phyloP scores from a whole-genome alignment of 2,113 vertebrate species.

The Myrmecobius fasciatus region DNA sequence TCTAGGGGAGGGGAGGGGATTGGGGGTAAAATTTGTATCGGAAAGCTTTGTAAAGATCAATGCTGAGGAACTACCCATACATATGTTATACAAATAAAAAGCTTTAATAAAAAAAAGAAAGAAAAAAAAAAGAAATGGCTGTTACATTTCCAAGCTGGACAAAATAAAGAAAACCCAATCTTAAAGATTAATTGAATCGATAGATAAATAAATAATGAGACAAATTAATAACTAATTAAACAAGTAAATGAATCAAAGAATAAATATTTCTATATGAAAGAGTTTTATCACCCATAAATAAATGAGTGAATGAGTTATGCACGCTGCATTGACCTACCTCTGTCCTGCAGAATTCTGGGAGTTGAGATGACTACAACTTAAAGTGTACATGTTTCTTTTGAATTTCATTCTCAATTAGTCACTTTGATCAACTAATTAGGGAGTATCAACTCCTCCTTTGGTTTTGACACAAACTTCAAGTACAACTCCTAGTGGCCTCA shows the following conservation, averaged over 20 bases:
- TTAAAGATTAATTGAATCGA: background rate
- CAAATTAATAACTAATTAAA: background rate
- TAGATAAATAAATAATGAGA: background rate
- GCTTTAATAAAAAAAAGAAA: too few relatives aligned
- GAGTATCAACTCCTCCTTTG: too few relatives aligned
- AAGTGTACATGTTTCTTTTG: background rate
- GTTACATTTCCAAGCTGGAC: background rate
- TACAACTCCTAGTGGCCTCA: background rate
- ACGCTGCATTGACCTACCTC: background rate
- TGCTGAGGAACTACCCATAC: too few relatives aligned
- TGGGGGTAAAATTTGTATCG: too few relatives aligned
- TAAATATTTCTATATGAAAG: background rate
- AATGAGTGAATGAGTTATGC: background rate
- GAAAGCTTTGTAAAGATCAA: too few relatives aligned
- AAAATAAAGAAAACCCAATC: background rate
- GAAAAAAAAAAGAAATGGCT: background rate
- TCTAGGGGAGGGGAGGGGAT: too few relatives aligned
- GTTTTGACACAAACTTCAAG: background rate
- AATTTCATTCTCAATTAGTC: background rate
- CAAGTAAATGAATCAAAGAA: background rate
- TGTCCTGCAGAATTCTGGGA: background rate
- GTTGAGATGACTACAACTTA: background rate
- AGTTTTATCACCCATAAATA: background rate
- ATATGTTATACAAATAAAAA: too few relatives aligned
- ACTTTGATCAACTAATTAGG: background rate